Percentiles rank a stretch among this genome's conserved stretches.
These are phyloP conservation scores for Nasonia oneida DNA, from an alignment of 2,888 invertebrate genomes.

Conservation along the genomic window DNA sequence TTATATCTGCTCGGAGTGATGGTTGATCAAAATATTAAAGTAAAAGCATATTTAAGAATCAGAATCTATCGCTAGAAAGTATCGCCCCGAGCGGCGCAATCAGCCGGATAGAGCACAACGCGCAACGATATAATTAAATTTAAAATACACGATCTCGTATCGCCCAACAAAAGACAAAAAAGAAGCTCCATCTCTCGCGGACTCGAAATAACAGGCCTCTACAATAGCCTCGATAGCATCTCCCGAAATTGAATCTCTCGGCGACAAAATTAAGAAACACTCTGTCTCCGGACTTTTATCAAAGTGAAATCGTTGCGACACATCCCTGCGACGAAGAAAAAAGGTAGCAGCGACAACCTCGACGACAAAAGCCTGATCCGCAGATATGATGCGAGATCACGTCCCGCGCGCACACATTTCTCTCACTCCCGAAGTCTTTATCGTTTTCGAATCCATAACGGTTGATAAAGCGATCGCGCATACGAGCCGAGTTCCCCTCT, in stretches of 20 bases:
- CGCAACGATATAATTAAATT: neutral
- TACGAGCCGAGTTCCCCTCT: neutral
- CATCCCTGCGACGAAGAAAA: neutral
- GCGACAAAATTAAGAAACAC: constrained; percentile 34
- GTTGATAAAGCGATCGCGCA: constrained; percentile 32
- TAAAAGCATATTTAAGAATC: neutral
- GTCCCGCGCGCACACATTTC: neutral
- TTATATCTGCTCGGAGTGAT: neutral
- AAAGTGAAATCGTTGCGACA: neutral
- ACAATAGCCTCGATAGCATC: constrained; percentile 34
- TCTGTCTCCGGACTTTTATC: constrained; percentile 19
- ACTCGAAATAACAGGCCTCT: neutral
- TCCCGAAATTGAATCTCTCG: constrained; percentile 26
- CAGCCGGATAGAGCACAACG: neutral
- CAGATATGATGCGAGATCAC: constrained; percentile 14
- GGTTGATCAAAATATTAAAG: no score
- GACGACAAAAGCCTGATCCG: neutral
- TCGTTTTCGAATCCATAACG: constrained; percentile 56
- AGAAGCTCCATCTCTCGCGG: neutral
- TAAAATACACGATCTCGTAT: neutral
- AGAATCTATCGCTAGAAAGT: neutral
- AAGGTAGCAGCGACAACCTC: neutral
- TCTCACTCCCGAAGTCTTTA: constrained; percentile 19
- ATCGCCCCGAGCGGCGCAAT: neutral
- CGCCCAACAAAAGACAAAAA: neutral